These are phyloP conservation scores for Teinopalpus imperialis DNA, from an alignment of 2,888 invertebrate genomes.

Conservation along the genomic window DNA sequence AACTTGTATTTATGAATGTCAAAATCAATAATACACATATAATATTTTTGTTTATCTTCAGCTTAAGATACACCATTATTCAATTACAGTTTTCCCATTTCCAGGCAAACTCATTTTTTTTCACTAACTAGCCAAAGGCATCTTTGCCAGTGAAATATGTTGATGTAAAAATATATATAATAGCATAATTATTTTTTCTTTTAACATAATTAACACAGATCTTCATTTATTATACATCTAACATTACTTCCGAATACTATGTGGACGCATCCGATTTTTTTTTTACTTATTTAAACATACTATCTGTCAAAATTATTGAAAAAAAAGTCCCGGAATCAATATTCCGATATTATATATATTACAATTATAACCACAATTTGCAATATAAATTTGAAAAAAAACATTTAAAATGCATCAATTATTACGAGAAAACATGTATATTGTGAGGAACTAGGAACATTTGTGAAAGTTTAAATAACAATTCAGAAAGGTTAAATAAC, in stretches of 20 bases:
- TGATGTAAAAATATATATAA: constrained; percentile 18
- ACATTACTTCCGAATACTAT: neutral
- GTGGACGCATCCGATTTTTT: constrained; percentile 1
- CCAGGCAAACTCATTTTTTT: too few species aligned
- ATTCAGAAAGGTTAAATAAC: too few species aligned
- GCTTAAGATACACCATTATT: neutral
- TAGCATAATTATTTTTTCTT: constrained; percentile 2
- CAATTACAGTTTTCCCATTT: too few species aligned
- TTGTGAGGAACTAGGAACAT: too few species aligned
- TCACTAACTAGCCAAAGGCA: constrained; percentile 1
- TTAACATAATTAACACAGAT: constrained; percentile 14
- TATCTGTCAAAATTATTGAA: constrained; percentile 12
- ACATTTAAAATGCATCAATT: too few species aligned
- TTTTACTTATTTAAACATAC: constrained; percentile 2
- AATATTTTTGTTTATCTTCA: neutral
- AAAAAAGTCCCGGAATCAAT: neutral
- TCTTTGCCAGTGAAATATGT: constrained; percentile 1
- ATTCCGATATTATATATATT: too few species aligned
- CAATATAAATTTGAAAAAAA: too few species aligned
- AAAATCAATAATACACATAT: neutral
- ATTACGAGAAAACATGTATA: too few species aligned
- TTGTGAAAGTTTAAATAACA: too few species aligned
- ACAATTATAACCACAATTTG: too few species aligned
- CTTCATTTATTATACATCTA: constrained; percentile 6
- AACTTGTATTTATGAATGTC: too few species aligned